These are phyloP conservation scores for Dryobates pubescens DNA, from an alignment of 2,797 vertebrate genomes.

Conservation along the genomic window DNA sequence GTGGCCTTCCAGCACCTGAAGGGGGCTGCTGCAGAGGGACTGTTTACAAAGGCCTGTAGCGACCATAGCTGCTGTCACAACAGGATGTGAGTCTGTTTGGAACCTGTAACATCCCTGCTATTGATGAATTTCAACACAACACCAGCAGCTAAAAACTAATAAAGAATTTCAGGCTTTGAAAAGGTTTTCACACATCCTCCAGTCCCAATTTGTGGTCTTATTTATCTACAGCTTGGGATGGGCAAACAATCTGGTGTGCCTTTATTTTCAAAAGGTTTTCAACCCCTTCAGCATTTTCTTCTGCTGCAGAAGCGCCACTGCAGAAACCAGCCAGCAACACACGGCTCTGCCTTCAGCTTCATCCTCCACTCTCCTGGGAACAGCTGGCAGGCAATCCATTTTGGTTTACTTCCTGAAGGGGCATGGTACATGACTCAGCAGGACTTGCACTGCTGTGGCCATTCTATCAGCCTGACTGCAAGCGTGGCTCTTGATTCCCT, in stretches of 20 bases:
- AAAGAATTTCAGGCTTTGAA: not conserved
- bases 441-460: not conserved
- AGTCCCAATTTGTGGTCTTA: not conserved
- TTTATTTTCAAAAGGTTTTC: not conserved
- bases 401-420: not conserved
- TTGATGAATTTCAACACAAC: not conserved
- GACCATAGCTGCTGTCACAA: not conserved
- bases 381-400: fast-evolving
- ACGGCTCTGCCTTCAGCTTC: not conserved
- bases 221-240: not conserved
- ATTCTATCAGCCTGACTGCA: fast-evolving
- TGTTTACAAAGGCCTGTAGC: no score
- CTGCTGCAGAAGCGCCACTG: not conserved
- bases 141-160: not conserved
- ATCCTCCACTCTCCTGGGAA: not conserved
- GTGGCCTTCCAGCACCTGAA: no score
- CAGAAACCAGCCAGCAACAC: not conserved
- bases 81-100: not conserved
- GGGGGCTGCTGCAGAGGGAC: no score
- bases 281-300: not conserved
- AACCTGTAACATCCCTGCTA: not conserved
- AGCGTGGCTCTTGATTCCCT: not conserved
- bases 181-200: not conserved
- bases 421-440: not conserved
- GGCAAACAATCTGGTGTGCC: not conserved